These are phyloP conservation scores for Balanococcus diminutus DNA, from an alignment of 2,888 invertebrate genomes.

Conservation along the genomic window DNA sequence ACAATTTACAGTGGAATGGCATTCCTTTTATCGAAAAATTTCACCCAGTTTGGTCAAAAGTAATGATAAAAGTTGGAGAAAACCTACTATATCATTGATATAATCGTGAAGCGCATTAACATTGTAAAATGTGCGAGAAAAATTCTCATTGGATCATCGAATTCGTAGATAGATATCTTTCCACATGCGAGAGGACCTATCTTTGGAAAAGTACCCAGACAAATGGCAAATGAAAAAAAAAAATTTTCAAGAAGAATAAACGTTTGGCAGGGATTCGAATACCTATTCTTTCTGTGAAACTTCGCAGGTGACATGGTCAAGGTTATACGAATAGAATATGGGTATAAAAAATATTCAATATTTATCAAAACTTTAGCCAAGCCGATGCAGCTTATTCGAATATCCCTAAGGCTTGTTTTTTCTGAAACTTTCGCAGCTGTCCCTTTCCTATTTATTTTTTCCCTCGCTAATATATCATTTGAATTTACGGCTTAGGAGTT, in stretches of 20 bases:
- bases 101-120: not conserved
- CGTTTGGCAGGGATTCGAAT: not conserved
- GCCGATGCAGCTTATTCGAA: no score
- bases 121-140: not conserved
- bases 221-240: not conserved
- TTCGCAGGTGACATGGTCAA: not conserved
- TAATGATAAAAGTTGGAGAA: not conserved
- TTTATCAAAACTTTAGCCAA: not conserved
- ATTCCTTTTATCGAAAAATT: not conserved
- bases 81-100: not conserved
- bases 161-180: not conserved
- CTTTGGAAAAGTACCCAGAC: no score
- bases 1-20: not conserved
- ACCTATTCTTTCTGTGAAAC: not conserved
- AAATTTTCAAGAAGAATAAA: not conserved
- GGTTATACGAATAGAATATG: not conserved
- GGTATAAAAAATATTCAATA: not conserved
- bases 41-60: not conserved
- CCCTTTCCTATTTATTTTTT: not conserved
- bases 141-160: not conserved
- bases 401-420: not conserved
- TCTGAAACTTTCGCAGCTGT: constrained; percentile 3
- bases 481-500: constrained; percentile 31
- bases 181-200: no score
- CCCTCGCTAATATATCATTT: constrained; percentile 3